Base-by-base conservation (phyloP, 92 coral and sea anemone species). In the Phenganax marumi region DNA sequence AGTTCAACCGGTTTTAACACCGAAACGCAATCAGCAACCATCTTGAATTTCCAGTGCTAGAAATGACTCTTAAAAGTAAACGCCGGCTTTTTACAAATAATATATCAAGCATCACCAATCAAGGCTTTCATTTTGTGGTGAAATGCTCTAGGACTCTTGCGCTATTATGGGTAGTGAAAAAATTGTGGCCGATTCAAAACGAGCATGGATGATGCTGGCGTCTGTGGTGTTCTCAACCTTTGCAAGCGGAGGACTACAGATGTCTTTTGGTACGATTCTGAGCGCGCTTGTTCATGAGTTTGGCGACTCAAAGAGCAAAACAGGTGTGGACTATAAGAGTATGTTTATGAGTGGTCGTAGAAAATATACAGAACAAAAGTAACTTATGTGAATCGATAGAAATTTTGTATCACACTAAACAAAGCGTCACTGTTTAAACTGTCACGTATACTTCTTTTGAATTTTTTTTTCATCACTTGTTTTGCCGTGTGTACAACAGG, bases 241-340 rank as follows among this genome's bases (percentile, higher is more conserved):
- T 57, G 81, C 68, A 4, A 62, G 62, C 19, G 70, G 81, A 24
- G 81, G 81, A 8, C 19, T 77, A 26, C 81, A 77, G 17, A 24
- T 77, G 55, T 77, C 81, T 12, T 77, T 77, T 25, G 81, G 81
- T 8, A 77, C 81, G 1, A 77, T 77, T 3, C 50, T 77, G 0
- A 70, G 68, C 10, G 69, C 68, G 65, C 50, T 77, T 9, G 81
- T 77, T 22, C 22, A 39, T 33, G 69, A 77, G 43, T 77, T 56
- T 43, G 81, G 64, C 70, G 81, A 77, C 53, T 77, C 81, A 7
- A 77, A 77, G 23, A 77, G 69, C 19, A 77, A 57, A 24, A 77
- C 81, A 77, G 81, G 81, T 77, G 60, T 3, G 18, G 51, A 19
- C 46, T 22, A 62, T 10, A 62, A 0, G 22, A 6, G 33, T n/a